Percentiles rank a stretch among this genome's conserved stretches.
These are phyloP conservation scores for Drosophila setifemur DNA, from an alignment of 1,140 invertebrate genomes.

Conservation along the genomic window DNA sequence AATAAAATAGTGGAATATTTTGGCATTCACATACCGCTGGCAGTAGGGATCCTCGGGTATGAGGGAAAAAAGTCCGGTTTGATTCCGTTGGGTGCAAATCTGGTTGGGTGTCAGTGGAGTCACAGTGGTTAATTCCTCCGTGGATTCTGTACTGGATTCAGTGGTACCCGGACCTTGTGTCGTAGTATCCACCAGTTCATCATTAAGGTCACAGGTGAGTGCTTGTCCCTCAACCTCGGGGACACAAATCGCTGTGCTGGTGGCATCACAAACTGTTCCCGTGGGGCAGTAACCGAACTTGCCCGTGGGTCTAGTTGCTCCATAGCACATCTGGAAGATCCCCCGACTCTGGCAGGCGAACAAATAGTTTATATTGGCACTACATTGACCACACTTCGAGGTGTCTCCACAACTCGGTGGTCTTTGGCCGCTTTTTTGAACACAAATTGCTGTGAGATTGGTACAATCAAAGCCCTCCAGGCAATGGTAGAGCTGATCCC, in stretches of 20 bases:
- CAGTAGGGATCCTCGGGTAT: constrained; percentile 61
- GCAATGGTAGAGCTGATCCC: constrained; percentile 59
- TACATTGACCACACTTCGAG: constrained; percentile 67
- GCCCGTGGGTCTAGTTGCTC: constrained; percentile 57
- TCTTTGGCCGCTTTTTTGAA: constrained; percentile 61
- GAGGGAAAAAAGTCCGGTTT: constrained; percentile 53
- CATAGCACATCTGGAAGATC: constrained; percentile 77
- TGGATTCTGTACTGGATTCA: background rate
- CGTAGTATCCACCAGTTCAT: constrained; percentile 43
- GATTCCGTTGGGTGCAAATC: constrained; percentile 23
- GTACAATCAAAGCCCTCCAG: constrained; percentile 69
- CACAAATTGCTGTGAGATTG: constrained; percentile 60
- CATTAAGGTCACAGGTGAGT: constrained; percentile 63
- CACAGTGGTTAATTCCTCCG: background rate
- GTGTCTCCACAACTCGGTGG: constrained; percentile 71
- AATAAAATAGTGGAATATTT: background rate
- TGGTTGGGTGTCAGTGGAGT: constrained; percentile 28
- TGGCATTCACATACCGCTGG: constrained; percentile 37
- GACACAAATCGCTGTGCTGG: constrained; percentile 61
- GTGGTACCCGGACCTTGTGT: constrained; percentile 1
- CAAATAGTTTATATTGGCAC: constrained; percentile 62
- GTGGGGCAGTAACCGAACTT: constrained; percentile 58
- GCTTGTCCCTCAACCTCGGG: background rate
- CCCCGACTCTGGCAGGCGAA: constrained; percentile 70
- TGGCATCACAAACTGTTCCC: constrained; percentile 63